A percentile compares a stretch with the other conserved stretches of the same genome.
phyloP scores from a whole-genome alignment of 2,888 invertebrate genomes.

The Leptothorax acervorum region DNA sequence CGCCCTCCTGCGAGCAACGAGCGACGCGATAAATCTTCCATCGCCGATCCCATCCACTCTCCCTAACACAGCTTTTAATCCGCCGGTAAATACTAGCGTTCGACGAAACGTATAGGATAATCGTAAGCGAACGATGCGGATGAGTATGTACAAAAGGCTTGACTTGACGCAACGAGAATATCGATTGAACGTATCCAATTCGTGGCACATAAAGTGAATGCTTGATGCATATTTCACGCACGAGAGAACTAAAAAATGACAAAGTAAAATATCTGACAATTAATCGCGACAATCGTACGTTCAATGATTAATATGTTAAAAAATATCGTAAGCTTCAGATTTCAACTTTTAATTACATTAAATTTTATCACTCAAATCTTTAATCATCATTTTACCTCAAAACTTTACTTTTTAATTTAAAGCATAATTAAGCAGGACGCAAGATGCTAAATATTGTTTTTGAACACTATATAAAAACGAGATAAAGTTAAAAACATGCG shows the following conservation, averaged over 20 bases:
- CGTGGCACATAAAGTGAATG: constrained; percentile 6
- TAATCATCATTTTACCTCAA: background rate
- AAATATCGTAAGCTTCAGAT: background rate
- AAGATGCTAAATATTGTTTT: background rate
- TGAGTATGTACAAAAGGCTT: constrained; percentile 28
- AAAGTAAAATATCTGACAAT: background rate
- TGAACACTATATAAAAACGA: background rate
- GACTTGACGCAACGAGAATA: constrained; percentile 13
- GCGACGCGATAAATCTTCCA: constrained; percentile 63
- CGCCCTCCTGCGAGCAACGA: constrained; percentile 10
- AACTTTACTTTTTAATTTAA: constrained; percentile 4
- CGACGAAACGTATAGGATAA: constrained; percentile 30
- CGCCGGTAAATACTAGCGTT: constrained; percentile 17
- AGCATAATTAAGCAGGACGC: no score
- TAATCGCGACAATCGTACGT: background rate
- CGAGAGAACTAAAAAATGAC: constrained; percentile 8
- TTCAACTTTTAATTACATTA: background rate
- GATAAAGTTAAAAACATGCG: background rate
- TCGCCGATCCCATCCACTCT: constrained; percentile 37
- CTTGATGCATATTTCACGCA: background rate
- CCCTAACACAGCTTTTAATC: constrained; percentile 28
- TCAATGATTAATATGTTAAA: constrained; percentile 12
- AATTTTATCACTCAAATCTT: constrained; percentile 1
- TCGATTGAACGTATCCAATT: constrained; percentile 25
- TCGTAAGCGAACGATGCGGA: constrained; percentile 34